Evolutionary conservation across 2,888 invertebrate genomes (phyloP), one percentile per base, ranked within the genome.

Genomic region (Subacronicta megacephala): DNA sequence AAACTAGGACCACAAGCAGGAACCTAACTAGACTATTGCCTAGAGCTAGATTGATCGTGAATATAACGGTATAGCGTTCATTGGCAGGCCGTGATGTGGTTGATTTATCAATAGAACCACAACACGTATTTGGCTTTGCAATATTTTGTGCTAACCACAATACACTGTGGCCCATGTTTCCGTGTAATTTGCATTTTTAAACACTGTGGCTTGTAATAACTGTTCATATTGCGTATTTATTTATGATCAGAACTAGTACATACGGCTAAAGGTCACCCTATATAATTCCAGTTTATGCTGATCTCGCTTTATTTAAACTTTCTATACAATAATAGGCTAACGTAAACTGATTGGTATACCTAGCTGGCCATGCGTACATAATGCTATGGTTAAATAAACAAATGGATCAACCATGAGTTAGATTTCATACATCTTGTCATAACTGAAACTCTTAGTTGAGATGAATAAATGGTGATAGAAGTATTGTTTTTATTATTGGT

Each of bases 21-120:
- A 47, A 73, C 40, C 35, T 45, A 60, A 53, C 54, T 64, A 70
- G 55, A 38, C 38, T 55, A 64, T 23, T 55, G 52, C 57, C 50
- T 26, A 17, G 18, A 46, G 75, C 52, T 35, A 49, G 50, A 74
- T 53, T 56, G 55, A 70, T 65, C 42, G 40, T 57, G 72, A 66
- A 62, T 55, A 71, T 62, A 72, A 54, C 42, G 44, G 70, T 40
- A 44, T 20, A 62, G 31, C 29, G 52, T 58, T 67, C 67, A 67
- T 62, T 61, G 67, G 50, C 35, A 58, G 45, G 53, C 62, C 49
- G 38, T 53, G 38, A 56, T 72, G 72, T 61, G 72, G 75, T 72
- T 75, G 67, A 75, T 71, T 72, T 70, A 74, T 72, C 72, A 72
- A 75, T 72, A 63, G 61, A 59, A 61, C 72, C 60, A 62, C 75